phyloP scores from a whole-genome alignment of 2,888 invertebrate species.

The Ophioninae sp. region DNA sequence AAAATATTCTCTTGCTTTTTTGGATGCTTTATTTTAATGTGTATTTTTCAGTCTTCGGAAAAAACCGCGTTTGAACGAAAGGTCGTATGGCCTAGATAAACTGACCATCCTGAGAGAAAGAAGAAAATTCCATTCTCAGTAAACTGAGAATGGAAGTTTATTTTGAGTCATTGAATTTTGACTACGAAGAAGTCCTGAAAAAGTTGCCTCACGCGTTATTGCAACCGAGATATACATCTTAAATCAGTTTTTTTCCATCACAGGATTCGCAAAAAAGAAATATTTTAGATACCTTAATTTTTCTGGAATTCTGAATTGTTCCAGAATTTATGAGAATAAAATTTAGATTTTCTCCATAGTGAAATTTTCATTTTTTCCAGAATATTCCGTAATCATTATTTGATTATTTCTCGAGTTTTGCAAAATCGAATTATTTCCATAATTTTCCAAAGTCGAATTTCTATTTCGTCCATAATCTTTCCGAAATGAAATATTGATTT shows the following conservation, averaged over 20 bases:
- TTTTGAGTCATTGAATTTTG: too few species aligned
- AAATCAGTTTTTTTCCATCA: neutral
- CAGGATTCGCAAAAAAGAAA: neutral
- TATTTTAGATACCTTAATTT: neutral
- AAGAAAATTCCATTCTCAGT: neutral
- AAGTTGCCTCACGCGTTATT: neutral
- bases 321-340: neutral
- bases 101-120: neutral
- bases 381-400: too few species aligned
- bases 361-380: neutral
- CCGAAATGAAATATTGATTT: too few species aligned
- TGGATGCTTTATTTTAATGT: neutral
- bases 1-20: neutral
- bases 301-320: neutral
- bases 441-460: too few species aligned
- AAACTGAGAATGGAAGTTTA: neutral
- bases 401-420: too few species aligned
- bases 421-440: too few species aligned
- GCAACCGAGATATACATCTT: neutral
- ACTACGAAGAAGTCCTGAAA: too few species aligned
- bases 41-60: neutral
- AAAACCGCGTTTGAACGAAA: neutral
- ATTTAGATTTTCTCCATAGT: neutral
- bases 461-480: too few species aligned
- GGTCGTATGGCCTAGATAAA: neutral